These are phyloP conservation scores for Pollenia griseotomentosa DNA, from an alignment of 2,888 invertebrate species.

Conservation along the genomic window DNA sequence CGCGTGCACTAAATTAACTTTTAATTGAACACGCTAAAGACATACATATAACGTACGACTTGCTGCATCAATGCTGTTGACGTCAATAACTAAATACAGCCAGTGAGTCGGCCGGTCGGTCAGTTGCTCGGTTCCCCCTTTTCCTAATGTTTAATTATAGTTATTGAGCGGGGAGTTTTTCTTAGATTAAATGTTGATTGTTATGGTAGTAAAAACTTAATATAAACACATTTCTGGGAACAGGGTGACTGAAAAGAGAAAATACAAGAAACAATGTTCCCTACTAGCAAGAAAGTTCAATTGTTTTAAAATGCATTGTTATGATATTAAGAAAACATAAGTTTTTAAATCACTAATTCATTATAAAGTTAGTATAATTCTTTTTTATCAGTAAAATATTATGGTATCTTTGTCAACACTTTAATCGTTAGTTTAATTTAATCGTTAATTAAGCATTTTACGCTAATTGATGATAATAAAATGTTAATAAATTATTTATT, in stretches of 20 bases:
- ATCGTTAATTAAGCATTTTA: too few species aligned
- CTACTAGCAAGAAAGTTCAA: too few species aligned
- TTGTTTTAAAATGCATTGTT: too few species aligned
- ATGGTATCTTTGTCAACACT: too few species aligned
- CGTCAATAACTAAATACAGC: conserved; percentile 38
- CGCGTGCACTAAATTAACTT: conserved; percentile 62
- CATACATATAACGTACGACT: conserved; percentile 19
- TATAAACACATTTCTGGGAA: conserved; percentile 4
- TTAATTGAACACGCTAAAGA: conserved; percentile 37
- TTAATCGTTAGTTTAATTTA: too few species aligned
- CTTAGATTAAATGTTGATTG: conserved; percentile 30
- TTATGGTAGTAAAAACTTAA: conserved; percentile 48
- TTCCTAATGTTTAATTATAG: conserved; percentile 51
- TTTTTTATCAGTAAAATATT: too few species aligned
- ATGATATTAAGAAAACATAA: too few species aligned
- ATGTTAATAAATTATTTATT: too few species aligned
- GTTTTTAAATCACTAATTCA: too few species aligned
- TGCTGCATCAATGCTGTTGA: conserved; percentile 25
- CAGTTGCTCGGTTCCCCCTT: conserved; percentile 25
- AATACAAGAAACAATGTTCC: background rate
- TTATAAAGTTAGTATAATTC: too few species aligned
- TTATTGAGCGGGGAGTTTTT: conserved; percentile 50
- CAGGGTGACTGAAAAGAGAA: background rate
- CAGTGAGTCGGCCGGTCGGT: background rate
- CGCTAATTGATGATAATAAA: too few species aligned